These are phyloP conservation scores for Macheiramphus alcinus DNA, from an alignment of 2,113 vertebrate species.

Conservation along the genomic window DNA sequence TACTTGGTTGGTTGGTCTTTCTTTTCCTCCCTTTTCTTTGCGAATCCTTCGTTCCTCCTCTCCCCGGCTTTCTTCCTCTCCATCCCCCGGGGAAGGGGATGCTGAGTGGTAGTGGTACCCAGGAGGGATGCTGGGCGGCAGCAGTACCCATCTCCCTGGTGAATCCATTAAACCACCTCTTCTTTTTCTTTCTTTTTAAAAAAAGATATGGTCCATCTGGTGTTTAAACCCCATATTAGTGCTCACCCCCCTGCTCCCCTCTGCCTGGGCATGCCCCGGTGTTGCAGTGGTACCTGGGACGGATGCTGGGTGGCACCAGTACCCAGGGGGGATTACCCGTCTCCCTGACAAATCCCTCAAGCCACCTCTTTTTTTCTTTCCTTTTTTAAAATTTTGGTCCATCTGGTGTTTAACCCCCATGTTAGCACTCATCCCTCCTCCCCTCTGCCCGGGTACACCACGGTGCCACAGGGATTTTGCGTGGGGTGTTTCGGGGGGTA, in stretches of 20 bases:
- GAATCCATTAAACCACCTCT: neutral
- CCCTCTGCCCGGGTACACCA: neutral
- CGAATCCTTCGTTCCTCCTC: neutral
- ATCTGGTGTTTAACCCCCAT: neutral
- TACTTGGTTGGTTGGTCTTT: neutral
- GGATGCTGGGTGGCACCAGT: neutral
- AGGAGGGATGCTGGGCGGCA: neutral
- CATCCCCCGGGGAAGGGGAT: neutral
- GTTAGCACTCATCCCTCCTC: neutral
- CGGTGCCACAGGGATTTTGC: rapidly evolving
- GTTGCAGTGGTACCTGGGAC: neutral
- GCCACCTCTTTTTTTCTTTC: neutral
- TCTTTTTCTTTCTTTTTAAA: too few relatives aligned
- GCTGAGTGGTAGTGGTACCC: neutral
- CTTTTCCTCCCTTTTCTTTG: neutral
- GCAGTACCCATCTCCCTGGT: neutral
- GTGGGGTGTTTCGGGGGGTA: rapidly evolving
- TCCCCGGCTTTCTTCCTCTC: neutral
- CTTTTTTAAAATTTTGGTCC: neutral
- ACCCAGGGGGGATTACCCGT: too few relatives aligned
- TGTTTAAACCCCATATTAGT: neutral
- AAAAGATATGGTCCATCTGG: neutral
- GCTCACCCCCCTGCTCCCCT: neutral
- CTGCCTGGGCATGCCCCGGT: neutral
- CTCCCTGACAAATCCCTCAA: neutral